phyloP scores from a whole-genome alignment of 1,140 invertebrate species.

The Drosophila takahashii region DNA sequence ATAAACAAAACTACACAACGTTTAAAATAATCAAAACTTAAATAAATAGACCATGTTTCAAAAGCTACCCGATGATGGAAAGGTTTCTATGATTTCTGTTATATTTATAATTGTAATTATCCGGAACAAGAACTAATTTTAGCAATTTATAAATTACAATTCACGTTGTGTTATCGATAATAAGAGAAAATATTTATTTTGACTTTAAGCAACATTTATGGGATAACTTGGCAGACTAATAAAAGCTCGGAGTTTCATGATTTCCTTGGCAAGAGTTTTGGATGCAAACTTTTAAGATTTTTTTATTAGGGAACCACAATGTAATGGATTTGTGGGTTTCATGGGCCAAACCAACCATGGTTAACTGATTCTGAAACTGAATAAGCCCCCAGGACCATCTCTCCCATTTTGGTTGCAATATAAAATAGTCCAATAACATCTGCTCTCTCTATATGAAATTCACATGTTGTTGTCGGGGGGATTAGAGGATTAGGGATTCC shows the following conservation, averaged over 20 bases:
- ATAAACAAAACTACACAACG: neutral
- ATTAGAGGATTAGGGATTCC: conserved; percentile 20
- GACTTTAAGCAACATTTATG: neutral
- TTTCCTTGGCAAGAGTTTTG: neutral
- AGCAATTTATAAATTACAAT: too few relatives aligned
- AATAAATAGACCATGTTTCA: too few relatives aligned
- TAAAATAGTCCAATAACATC: neutral
- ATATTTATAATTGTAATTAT: too few relatives aligned
- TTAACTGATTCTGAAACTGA: neutral
- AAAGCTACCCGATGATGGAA: too few relatives aligned
- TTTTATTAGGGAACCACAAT: neutral
- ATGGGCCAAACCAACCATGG: neutral
- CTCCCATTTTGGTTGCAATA: too few relatives aligned
- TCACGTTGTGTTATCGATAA: neutral
- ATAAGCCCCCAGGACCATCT: too few relatives aligned
- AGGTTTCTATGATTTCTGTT: too few relatives aligned
- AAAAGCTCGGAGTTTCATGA: neutral
- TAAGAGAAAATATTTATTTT: neutral
- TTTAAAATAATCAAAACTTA: too few relatives aligned
- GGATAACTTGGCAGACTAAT: neutral
- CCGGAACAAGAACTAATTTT: too few relatives aligned
- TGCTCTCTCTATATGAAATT: neutral
- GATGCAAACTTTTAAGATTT: neutral
- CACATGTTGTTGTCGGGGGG: conserved; percentile 16
- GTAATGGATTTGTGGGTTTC: conserved; percentile 1